Percentiles rank a stretch among this genome's conserved stretches.
These are phyloP conservation scores for Conchocele bisecta DNA, from an alignment of 2,888 invertebrate genomes.

Conservation along the genomic window DNA sequence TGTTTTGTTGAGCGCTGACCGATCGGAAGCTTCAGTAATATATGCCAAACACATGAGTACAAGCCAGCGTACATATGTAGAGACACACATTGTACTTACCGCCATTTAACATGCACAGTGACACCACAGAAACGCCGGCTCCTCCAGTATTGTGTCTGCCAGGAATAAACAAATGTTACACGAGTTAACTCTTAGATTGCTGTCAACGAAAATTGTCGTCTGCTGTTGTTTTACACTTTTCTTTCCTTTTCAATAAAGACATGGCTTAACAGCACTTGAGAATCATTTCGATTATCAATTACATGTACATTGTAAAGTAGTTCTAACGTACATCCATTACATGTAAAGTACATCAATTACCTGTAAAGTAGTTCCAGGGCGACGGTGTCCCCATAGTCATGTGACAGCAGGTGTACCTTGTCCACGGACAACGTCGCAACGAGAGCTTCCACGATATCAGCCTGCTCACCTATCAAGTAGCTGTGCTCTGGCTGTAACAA, in stretches of 20 bases:
- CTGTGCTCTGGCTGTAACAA: slow-evolving; percentile 66
- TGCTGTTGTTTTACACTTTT: neutral
- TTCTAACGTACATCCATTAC: too few species aligned
- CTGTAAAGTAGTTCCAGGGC: slow-evolving; percentile 81
- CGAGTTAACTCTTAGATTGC: neutral
- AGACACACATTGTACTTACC: too few species aligned
- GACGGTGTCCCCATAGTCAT: slow-evolving; percentile 83
- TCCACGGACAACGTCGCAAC: slow-evolving; percentile 64
- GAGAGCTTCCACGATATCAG: slow-evolving; percentile 77
- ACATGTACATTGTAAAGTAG: too few species aligned
- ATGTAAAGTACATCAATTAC: slow-evolving; percentile 45
- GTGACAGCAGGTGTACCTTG: slow-evolving; percentile 78
- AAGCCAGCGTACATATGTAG: too few species aligned
- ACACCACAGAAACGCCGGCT: slow-evolving; percentile 39
- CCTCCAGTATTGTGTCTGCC: too few species aligned
- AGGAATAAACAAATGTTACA: too few species aligned
- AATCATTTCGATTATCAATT: neutral
- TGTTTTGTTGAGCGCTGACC: too few species aligned
- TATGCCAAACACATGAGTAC: too few species aligned
- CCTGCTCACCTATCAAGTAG: slow-evolving; percentile 81
- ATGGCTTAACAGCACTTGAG: too few species aligned
- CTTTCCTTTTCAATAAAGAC: neutral
- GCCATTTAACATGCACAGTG: slow-evolving; percentile 76
- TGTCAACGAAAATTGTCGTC: too few species aligned
- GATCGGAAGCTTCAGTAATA: too few species aligned